Evolutionary conservation across 1,140 invertebrate species (phyloP), one percentile per base, ranked within the genome.

Genomic region (Bombus turneri): DNA sequence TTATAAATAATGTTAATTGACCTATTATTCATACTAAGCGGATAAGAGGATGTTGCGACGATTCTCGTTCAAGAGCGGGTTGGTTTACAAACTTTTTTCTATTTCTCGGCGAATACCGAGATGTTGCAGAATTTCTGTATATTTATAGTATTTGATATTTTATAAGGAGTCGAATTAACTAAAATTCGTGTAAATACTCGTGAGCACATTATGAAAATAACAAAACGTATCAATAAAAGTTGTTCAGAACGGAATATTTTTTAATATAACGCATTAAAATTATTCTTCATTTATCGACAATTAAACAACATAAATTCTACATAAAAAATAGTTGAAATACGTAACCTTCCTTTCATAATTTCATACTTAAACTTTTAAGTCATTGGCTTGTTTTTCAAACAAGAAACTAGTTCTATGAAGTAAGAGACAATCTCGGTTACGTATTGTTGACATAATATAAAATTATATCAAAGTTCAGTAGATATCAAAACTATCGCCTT

Each of bases 111-210:
- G 6, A 28, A 43, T 41, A 43, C 15, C 22, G 62, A 41, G 31
- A 9, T n/a, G 25, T 22, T 31, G 68, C 68, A 53, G 41, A 41
- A 74, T 66, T 43, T 73, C 43, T 81, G 77, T 88, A 69, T 71
- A 72, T 73, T 85, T 81, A 85, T 88, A 88, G 78, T 66, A 81
- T 88, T 88, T 72, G 57, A 73, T 88, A 88, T 87, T 81, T 64
- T n/a, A 43, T 81, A 72, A 85, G 75, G 59, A 28, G 6, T 39
- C n/a, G 59, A 53, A 57, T 3, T 41, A 66, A 62, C 15, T 62
- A 22, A 25, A 39, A 66, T 41, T 64, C 68, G 66, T 79, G 83
- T 85, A 85, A 73, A 81, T 74, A 81, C 18, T 71, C 47, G 39
- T 43, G 83, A 71, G 22, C 59, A 85, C 31, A 66, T 86, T 59